Base-by-base conservation (phyloP, 1,140 invertebrate species). In the Tetranychus urticae region DNA sequence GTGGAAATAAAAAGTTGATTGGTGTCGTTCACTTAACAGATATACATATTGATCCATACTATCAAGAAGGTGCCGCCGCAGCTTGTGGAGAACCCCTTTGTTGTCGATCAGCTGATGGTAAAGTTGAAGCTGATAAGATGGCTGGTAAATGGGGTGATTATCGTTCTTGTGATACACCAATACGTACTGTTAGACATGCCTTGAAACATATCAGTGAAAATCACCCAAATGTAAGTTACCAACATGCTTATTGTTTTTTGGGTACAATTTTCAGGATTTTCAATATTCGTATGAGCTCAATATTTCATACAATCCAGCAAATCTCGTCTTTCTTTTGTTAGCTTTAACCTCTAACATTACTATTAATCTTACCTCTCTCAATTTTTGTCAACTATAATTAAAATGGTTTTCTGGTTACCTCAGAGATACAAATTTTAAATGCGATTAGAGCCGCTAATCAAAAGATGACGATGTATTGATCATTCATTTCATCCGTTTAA, bases 111-210 rank as follows among this genome's bases (percentile, higher is more conserved):
- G 50, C 60, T 8, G 61, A 65, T 45, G 77, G 80, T 5, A 55
- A 85, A 0, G 68, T 76, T n/a, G 79, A 76, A n/a, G 77, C 82
- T 0, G 80, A 81, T 62, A 78, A 79, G 10, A 82, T 81, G 1
- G 87, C 88, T 1, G 88, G 88, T n/a, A 80, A 82, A 65, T 93
- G 87, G 88, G 89, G 89, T 34, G 87, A 91, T 70, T 91, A 90
- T 71, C 37, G 66, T 33, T 88, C 89, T 68, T 91, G 87, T 67
- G 88, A 92, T 72, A 88, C 85, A 0, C 88, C 88, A 0, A 85
- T 88, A 69, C 78, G 85, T 36, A 91, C 88, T 6, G 81, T 91
- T 13, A 86, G 90, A 67, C 83, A 88, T 67, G 89, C 91, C 85
- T 72, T 91, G 47, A 80, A 85, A 66, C 86, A 91, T 67, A 91